phyloP scores from a whole-genome alignment of 2,113 vertebrate species.

The human region DNA sequence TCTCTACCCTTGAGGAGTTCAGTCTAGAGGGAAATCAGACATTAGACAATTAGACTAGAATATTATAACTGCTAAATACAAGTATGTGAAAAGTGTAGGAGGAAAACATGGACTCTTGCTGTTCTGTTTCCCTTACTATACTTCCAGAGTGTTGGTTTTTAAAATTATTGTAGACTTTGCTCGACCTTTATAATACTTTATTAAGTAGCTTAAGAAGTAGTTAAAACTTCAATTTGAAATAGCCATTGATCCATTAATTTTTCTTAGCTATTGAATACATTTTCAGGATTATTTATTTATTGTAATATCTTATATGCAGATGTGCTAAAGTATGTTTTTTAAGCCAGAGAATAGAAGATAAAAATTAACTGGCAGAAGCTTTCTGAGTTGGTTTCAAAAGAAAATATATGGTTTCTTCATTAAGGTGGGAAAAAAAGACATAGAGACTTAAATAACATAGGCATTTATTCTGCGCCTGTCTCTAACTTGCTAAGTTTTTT shows the following conservation, averaged over 20 bases:
- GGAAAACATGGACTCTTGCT: background rate
- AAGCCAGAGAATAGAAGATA: conserved; percentile 24
- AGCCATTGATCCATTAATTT: conserved; percentile 40
- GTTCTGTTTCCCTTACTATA: background rate
- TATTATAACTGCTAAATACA: background rate
- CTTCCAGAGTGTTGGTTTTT: background rate
- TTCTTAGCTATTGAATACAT: conserved; percentile 7
- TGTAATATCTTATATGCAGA: conserved; percentile 27
- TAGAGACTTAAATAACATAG: conserved; percentile 18
- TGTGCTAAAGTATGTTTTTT: conserved; percentile 45
- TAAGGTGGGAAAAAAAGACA: background rate
- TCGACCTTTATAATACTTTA: conserved; percentile 42
- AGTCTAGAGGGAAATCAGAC: conserved; percentile 31
- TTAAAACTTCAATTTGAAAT: conserved; percentile 41
- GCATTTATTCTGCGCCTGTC: background rate
- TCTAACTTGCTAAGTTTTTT: conserved; percentile 32
- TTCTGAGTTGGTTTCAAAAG: conserved; percentile 54
- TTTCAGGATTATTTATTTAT: conserved; percentile 47
- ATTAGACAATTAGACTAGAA: background rate
- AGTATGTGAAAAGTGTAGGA: background rate
- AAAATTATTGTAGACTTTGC: conserved; percentile 42
- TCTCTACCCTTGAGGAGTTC: background rate
- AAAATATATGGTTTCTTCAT: conserved; percentile 48
- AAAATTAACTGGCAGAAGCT: conserved; percentile 47
- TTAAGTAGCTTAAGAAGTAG: conserved; percentile 30